Evolutionary conservation across 2,797 vertebrate genomes (phyloP).

Genomic region (Syncerus caffer): DNA sequence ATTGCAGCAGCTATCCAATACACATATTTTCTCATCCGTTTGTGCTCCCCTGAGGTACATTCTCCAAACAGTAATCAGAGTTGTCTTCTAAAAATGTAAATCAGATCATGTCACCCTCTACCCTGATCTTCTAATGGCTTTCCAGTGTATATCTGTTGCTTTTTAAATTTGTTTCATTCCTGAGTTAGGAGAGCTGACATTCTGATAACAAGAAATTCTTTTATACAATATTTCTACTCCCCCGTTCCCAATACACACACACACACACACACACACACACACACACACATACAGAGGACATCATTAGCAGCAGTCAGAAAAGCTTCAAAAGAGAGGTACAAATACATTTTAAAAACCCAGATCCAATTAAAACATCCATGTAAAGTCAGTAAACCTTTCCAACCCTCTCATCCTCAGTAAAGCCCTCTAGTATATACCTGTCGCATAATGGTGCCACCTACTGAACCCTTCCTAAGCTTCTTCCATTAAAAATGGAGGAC

Average conservation of each 20-base stretch:
- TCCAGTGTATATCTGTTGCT: not conserved
- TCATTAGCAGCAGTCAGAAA: not conserved
- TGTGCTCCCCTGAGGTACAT: not conserved
- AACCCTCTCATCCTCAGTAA: not conserved
- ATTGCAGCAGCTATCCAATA: not conserved
- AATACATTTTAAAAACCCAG: not conserved
- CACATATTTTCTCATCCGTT: not conserved
- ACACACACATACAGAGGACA: not conserved
- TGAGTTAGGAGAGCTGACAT: not conserved
- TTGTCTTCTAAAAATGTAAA: not conserved
- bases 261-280: not conserved
- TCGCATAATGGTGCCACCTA: not conserved
- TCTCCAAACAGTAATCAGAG: not conserved
- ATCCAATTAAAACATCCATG: not conserved
- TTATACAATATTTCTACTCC: not conserved
- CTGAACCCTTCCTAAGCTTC: not conserved
- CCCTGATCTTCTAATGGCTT: not conserved
- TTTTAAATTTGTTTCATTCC: not conserved
- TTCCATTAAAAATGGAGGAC: not conserved
- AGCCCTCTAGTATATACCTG: not conserved
- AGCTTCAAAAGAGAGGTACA: not conserved
- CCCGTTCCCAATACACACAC: not conserved
- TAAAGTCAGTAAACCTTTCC: not conserved
- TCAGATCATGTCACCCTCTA: not conserved
- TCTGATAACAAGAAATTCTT: not conserved